Base-by-base conservation (phyloP, 2,797 vertebrate species). In the Diceros bicornis region DNA sequence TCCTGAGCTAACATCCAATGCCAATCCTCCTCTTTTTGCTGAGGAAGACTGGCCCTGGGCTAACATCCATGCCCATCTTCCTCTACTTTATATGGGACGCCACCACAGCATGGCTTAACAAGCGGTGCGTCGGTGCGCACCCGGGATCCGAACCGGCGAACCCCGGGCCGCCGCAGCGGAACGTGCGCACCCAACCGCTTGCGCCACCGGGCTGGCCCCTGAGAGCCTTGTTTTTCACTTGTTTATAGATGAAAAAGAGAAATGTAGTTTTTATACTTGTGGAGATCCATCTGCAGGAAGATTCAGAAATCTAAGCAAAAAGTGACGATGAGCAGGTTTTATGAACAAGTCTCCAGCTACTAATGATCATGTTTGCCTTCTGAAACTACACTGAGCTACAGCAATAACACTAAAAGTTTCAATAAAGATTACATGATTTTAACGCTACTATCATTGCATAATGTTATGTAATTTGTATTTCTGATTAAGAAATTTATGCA, bases 301-400 rank as follows among this genome's bases (percentile, higher is more conserved):
- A 84, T 52, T 78, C 37, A 83, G 29, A 93, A 93, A 69, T 84
- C 6, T 79, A 84, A 68, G 77, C 29, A 8, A 77, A 86, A 90
- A 27, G 37, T 34, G 50, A 75, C 3, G 18, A 79, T 14, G 2
- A 89, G 41, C 32, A 83, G 27, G 27, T 61, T 78, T 84, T n/a
- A 57, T 11, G 59, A 89, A 69, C 2, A 1, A 88, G 88, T 74
- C 75, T 66, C 34, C 16, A 34, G 34, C 21, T 61, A 29, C 61
- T 89, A 84, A 75, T 52, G 23, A 83, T 86, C 32, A 59, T 1
- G 11, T 23, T 9, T 69, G 20, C 50, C 44, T 81, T 44, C 32
- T 44, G 61, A 50, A 84, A 61, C 21, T 59, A 71, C 11, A 47
- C 1, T 32, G 44, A 68, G 13, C 41, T 72, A n/a, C 1, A 74